A percentile compares a stretch with the other conserved stretches of the same genome.
These are phyloP conservation scores for Archilochus colubris DNA, from an alignment of 2,113 vertebrate genomes.

Conservation along the genomic window DNA sequence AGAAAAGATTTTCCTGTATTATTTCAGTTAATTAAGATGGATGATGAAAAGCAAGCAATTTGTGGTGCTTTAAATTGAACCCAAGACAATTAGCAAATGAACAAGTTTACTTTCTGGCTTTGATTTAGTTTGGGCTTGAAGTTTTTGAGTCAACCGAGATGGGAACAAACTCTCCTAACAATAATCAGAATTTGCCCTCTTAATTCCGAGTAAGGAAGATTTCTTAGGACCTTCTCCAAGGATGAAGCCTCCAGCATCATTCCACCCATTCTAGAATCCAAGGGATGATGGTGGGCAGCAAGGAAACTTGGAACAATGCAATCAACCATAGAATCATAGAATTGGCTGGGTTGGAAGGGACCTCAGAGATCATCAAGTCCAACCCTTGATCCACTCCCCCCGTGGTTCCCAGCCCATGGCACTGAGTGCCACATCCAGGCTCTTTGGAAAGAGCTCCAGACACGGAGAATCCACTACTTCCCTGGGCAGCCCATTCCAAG, in stretches of 20 bases:
- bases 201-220: neutral
- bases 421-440: no score
- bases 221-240: fast-evolving
- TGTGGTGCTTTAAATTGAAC: neutral
- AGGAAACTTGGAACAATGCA: neutral
- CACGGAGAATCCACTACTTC: no score
- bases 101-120: neutral
- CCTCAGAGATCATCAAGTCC: no score
- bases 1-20: neutral
- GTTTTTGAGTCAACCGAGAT: neutral
- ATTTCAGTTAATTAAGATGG: neutral
- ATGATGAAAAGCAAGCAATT: neutral
- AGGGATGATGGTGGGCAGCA: neutral
- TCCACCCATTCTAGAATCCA: neutral
- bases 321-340: no score
- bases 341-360: no score
- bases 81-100: neutral
- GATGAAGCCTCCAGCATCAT: neutral
- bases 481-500: no score
- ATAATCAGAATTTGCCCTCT: neutral
- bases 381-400: no score
- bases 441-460: no score
- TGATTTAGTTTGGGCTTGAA: neutral
- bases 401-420: no score
- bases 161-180: neutral